Percentiles rank a stretch among this genome's conserved stretches.
phyloP scores from a whole-genome alignment of 1,140 invertebrate species.

The Drosophila pallidifrons region DNA sequence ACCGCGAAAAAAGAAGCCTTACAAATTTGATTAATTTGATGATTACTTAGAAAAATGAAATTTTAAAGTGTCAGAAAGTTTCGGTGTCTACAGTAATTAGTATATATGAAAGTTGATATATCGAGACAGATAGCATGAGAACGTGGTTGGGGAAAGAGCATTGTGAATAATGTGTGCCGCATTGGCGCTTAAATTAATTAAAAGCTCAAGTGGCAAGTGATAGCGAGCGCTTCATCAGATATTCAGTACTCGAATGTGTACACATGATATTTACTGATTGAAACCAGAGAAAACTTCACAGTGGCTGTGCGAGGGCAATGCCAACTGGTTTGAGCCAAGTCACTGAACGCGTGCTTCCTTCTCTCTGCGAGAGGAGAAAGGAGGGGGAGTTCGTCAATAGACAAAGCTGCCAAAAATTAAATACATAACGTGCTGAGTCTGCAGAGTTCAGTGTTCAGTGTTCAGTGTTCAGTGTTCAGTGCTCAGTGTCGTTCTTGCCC shows the following conservation, averaged over 20 bases:
- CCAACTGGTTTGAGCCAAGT: conserved; percentile 61
- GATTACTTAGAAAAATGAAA: background rate
- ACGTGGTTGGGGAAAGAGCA: background rate
- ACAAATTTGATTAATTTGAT: background rate
- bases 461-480: background rate
- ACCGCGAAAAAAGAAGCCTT: background rate
- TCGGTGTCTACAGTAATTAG: background rate
- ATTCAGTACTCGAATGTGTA: conserved; percentile 12
- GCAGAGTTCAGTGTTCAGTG: background rate
- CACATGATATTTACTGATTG: conserved; percentile 42
- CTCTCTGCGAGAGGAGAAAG: background rate
- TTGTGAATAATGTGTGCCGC: conserved; percentile 1
- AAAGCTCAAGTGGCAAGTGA: conserved; percentile 46
- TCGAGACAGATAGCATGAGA: background rate
- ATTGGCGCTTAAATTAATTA: conserved; percentile 49
- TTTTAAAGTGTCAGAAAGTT: background rate
- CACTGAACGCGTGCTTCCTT: conserved; percentile 24
- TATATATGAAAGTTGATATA: background rate
- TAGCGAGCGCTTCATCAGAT: conserved; percentile 27
- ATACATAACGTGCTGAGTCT: background rate
- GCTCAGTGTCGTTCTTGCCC: background rate
- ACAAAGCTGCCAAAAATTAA: conserved; percentile 40
- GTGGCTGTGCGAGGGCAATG: conserved; percentile 53
- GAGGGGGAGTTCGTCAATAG: background rate
- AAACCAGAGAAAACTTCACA: conserved; percentile 58